phyloP scores from a whole-genome alignment of 2,113 vertebrate genomes.

The Capreolus pygargus region DNA sequence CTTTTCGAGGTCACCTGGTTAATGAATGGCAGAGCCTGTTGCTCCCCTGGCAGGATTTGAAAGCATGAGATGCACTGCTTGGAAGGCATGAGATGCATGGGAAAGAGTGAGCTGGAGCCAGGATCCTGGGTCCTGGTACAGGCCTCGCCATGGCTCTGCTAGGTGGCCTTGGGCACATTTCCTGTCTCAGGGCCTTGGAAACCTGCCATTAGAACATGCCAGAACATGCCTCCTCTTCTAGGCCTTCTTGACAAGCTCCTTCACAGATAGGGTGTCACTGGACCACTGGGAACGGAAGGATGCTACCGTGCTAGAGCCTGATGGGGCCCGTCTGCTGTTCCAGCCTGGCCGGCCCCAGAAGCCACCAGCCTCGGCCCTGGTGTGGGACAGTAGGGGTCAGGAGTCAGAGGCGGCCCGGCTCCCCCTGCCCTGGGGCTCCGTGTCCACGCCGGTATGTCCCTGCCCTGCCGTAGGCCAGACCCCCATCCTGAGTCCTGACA shows the following conservation, averaged over 20 bases:
- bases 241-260: background rate
- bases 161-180: background rate
- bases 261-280: background rate
- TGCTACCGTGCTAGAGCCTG: background rate
- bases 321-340: background rate
- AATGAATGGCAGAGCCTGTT: background rate
- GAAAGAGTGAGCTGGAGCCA: background rate
- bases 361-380: background rate
- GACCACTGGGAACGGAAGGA: background rate
- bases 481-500: background rate
- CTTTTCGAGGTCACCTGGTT: background rate
- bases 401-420: background rate
- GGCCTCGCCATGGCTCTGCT: background rate
- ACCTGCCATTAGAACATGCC: no score
- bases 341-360: background rate
- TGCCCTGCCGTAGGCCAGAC: background rate
- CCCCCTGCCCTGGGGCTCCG: background rate
- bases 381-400: no score
- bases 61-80: background rate
- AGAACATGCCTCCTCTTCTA: no score
- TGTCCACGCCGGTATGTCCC: background rate
- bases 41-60: background rate
- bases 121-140: background rate
- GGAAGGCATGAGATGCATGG: rapidly evolving
- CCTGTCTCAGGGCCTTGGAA: background rate